A percentile compares a stretch with the other conserved stretches of the same genome.
Evolutionary conservation across 2,113 vertebrate genomes (phyloP).

Genomic region (Crocuta crocuta): DNA sequence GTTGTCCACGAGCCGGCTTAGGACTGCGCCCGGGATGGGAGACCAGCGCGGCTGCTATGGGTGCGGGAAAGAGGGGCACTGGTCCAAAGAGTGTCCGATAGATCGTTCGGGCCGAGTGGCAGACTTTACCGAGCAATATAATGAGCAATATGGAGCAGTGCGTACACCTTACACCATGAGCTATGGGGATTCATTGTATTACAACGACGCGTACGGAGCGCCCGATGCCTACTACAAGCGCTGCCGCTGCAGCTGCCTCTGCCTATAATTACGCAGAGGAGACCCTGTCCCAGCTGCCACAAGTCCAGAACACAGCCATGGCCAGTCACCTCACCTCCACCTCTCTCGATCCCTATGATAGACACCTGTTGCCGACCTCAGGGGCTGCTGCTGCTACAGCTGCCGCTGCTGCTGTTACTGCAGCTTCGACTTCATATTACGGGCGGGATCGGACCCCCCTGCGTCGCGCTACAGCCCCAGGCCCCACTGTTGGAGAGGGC

Average conservation of each 20-base stretch:
- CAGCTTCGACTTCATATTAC: slow-evolving; percentile 91
- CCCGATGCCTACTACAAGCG: slow-evolving; percentile 99
- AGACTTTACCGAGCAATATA: slow-evolving; percentile 93
- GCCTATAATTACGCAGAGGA: slow-evolving; percentile 93
- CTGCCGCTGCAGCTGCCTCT: slow-evolving; percentile 91
- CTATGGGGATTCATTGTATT: slow-evolving; percentile 93
- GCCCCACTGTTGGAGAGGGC: slow-evolving; percentile 90
- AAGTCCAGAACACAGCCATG: slow-evolving; percentile 90
- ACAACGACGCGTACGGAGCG: slow-evolving; percentile 93
- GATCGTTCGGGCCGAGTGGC: slow-evolving; percentile 95
- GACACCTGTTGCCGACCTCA: slow-evolving; percentile 92
- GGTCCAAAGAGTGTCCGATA: slow-evolving; percentile 99
- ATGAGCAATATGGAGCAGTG: slow-evolving; percentile 90
- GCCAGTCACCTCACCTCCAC: slow-evolving; percentile 90
- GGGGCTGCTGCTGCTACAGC: slow-evolving; percentile 84
- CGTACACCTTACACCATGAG: slow-evolving; percentile 92
- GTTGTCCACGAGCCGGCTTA: slow-evolving; percentile 98
- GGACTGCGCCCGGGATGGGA: slow-evolving; percentile 99
- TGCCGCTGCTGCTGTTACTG: slow-evolving; percentile 83
- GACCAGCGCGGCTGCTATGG: slow-evolving; percentile 99
- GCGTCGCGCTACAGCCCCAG: slow-evolving; percentile 89
- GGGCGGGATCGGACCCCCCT: slow-evolving; percentile 97
- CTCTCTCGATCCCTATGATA: slow-evolving; percentile 92
- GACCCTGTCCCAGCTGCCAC: slow-evolving; percentile 91
- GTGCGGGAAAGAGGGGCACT: slow-evolving; percentile 99